Base-by-base conservation (phyloP, 1,140 invertebrate genomes). In the Cydia pomonella region DNA sequence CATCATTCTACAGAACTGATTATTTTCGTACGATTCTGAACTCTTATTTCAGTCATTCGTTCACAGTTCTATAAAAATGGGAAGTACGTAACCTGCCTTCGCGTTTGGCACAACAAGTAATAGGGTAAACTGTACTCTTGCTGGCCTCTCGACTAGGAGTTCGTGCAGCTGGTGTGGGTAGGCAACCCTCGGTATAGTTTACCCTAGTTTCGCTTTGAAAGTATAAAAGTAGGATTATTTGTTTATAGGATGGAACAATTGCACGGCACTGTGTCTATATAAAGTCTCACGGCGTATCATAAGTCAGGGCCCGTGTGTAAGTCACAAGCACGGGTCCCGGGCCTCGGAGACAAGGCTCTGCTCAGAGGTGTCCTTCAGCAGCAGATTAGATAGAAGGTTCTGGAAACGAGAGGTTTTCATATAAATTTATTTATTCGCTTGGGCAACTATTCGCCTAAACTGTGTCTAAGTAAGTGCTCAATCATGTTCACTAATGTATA, bases 181-280 rank as follows among this genome's bases (percentile, higher is more conserved):
- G 41, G 12, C 50, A 53, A n/a, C 13, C 16, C 50, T 59, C 6
- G 18, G 18, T 59, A 23, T n/a, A 23, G 21, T 59, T 59, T 23
- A 59, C 53, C 53, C 53, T 50, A 59, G 53, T 59, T 53, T 21
- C 53, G 53, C 53, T 50, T 50, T 44, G 41, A 44, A 50, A n/a
- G 10, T 47, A n/a, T 41, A 12, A 41, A n/a, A 16, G 12, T 50
- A 18, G 47, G 41, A 13, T 13, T 59, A 59, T 10, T 59, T 23
- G 18, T 53, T 18, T 18, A 6, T 18, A 53, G n/a, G 50, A 53
- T 59, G 21, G 21, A 9, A 23, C 53, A 59, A 59, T 23, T 9
- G 53, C 53, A 59, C 53, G 2, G 18, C 53, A 59, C 53, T 59
- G 53, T 23, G 53, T 59, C 21, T 23, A 3, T 59, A 59, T n/a